phyloP scores from a whole-genome alignment of 2,888 invertebrate genomes.

The Cosmia trapezina region DNA sequence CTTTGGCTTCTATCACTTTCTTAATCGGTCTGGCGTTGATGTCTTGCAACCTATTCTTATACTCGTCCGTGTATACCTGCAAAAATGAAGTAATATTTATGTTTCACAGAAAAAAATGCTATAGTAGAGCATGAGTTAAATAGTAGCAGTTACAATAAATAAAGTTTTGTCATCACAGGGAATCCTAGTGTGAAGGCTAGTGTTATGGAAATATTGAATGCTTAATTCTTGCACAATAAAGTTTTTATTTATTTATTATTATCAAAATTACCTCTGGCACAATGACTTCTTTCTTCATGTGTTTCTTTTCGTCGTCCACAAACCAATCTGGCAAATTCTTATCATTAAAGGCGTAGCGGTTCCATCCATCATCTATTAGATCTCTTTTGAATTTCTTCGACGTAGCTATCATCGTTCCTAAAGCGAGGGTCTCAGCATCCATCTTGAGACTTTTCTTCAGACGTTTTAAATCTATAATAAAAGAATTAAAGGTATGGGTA shows the following conservation, averaged over 20 bases:
- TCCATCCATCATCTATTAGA: slow-evolving; percentile 97
- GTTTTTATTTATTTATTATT: no score
- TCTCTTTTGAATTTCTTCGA: slow-evolving; percentile 98
- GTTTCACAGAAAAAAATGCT: neutral
- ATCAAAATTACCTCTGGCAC: slow-evolving; percentile 93
- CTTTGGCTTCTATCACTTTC: slow-evolving; percentile 99
- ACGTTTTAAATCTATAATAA: slow-evolving; percentile 84
- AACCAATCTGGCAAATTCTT: slow-evolving; percentile 99
- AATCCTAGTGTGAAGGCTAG: no score
- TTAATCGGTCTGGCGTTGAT: slow-evolving; percentile 98
- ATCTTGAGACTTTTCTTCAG: slow-evolving; percentile 92
- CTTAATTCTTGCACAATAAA: no score
- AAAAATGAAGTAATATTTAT: slow-evolving; percentile 18
- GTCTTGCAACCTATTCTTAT: slow-evolving; percentile 95
- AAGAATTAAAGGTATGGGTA: slow-evolving; percentile 2
- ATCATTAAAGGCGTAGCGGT: slow-evolving; percentile 98
- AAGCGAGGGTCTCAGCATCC: slow-evolving; percentile 96
- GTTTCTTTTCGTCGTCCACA: slow-evolving; percentile 96
- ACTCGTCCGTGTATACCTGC: slow-evolving; percentile 95
- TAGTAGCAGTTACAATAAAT: neutral
- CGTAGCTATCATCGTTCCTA: slow-evolving; percentile 97
- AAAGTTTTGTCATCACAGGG: neutral
- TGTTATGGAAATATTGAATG: no score
- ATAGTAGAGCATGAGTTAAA: neutral
- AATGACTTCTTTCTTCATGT: slow-evolving; percentile 95